phyloP scores from a whole-genome alignment of 2,113 vertebrate genomes.

The Myotis yumanensis region DNA sequence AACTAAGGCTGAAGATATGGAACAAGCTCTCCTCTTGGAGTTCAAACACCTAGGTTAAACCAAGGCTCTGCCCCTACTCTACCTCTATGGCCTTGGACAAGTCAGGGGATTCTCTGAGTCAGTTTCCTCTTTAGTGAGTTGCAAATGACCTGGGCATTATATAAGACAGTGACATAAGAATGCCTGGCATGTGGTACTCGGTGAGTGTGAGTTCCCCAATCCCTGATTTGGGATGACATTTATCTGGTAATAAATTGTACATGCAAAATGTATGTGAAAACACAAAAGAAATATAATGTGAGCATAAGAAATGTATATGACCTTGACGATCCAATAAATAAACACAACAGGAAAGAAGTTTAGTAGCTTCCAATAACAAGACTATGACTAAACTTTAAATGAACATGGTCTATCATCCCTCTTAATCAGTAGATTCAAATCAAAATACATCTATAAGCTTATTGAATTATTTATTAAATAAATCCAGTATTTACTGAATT shows the following conservation, averaged over 20 bases:
- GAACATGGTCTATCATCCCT: not conserved
- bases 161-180: not conserved
- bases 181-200: not conserved
- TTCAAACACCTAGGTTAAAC: not conserved
- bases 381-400: slow-evolving; percentile 19
- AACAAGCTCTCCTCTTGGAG: not conserved
- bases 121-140: not conserved
- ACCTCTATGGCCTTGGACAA: not conserved
- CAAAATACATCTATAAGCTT: not conserved
- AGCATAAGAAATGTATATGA: not conserved
- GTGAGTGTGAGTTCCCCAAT: not conserved
- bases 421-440: not conserved
- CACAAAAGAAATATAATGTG: not conserved
- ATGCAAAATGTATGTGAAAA: not conserved
- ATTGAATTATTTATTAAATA: not conserved
- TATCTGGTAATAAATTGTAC: slow-evolving; percentile 12
- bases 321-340: not conserved
- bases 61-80: not conserved
- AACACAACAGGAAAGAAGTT: not conserved
- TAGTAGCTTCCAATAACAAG: slow-evolving; percentile 5
- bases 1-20: not conserved
- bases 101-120: not conserved
- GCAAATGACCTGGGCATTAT: not conserved
- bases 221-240: not conserved
- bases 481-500: not conserved